Evolutionary conservation across 2,888 invertebrate species (phyloP), one percentile per base, ranked within the genome.

Genomic region (Steromphala cineraria): DNA sequence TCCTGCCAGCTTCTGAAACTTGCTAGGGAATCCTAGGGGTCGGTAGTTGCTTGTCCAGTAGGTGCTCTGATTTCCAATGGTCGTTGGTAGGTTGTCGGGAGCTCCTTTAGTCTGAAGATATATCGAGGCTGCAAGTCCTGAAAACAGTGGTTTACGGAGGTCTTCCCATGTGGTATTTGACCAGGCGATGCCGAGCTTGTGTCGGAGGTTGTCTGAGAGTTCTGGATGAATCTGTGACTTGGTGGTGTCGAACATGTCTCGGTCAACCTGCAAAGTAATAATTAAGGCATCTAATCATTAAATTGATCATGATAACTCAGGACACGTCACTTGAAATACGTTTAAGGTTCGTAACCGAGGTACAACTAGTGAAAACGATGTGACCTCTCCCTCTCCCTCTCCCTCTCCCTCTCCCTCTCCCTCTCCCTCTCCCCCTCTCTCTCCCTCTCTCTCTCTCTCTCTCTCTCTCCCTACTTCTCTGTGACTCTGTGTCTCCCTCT

Each of bases 61-160:
- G 21, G n/a, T 24, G 19, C 24, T 24, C 52, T 75, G 75, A 13
- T 75, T 13, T 21, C 13, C 75, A n/a, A 53, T 52, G 75, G 24
- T 52, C 2, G 46, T 15, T 4, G 75, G 75, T n/a, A 75, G 15
- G 10, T 52, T n/a, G 17, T 52, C 46, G 3, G 40, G 46, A 1
- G 52, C 46, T 0, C 62, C 62, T 21, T 74, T 74, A 1, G 19
- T 76, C 28, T 24, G 15, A 24, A 85, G 52, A 19, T 78, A 83
- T 36, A 87, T 74, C 13, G 86, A 67, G 13, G 89, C 88, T 1
- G 86, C 90, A 4, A 90, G 84, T 13, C 85, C 90, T 17, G 89
- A 89, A 74, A 84, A 87, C 17, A 89, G 81, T 0, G 90, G 90
- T 76, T 84, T 86, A n/a, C 78, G 77, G 4, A 89, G 83, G 53